These are phyloP conservation scores for Aporophyla nigra DNA, from an alignment of 2,888 invertebrate species.

Conservation along the genomic window DNA sequence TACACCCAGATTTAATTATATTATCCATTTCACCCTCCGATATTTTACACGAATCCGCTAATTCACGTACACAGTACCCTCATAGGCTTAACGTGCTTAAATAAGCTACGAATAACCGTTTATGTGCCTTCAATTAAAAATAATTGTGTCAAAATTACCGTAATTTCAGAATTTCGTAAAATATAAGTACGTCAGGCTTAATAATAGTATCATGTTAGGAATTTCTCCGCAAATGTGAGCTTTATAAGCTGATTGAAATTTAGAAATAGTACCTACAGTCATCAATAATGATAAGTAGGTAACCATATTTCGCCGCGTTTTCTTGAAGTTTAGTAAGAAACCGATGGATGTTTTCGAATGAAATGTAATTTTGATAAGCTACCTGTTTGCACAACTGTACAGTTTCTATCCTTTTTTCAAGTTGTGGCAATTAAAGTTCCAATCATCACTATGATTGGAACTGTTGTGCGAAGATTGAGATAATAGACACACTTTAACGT, in stretches of 20 bases:
- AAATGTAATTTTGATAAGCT: too few species aligned
- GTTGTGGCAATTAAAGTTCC: conserved; percentile 5
- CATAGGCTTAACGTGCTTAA: conserved; percentile 34
- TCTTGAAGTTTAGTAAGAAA: too few species aligned
- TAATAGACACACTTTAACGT: not conserved
- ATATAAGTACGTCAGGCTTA: conserved; percentile 10
- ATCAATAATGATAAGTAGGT: too few species aligned
- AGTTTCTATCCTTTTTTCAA: conserved; percentile 1
- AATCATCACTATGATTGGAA: too few species aligned
- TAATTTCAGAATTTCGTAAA: conserved; percentile 37
- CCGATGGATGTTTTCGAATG: too few species aligned
- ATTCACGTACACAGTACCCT: conserved; percentile 43
- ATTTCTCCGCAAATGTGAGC: conserved; percentile 33
- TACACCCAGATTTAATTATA: conserved; percentile 47
- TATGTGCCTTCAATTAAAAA: conserved; percentile 43
- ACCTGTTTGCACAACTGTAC: not conserved
- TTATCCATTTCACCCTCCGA: conserved; percentile 42
- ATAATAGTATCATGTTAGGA: conserved; percentile 31
- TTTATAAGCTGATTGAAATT: conserved; percentile 17
- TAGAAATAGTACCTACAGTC: not conserved
- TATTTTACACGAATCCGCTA: conserved; percentile 47
- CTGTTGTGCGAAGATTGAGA: not conserved
- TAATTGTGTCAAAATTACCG: conserved; percentile 48
- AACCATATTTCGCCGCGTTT: too few species aligned
- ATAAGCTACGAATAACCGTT: conserved; percentile 38